Evolutionary conservation across 2,888 invertebrate species (phyloP), one percentile per base, ranked within the genome.

Genomic region (Cetonia aurata): DNA sequence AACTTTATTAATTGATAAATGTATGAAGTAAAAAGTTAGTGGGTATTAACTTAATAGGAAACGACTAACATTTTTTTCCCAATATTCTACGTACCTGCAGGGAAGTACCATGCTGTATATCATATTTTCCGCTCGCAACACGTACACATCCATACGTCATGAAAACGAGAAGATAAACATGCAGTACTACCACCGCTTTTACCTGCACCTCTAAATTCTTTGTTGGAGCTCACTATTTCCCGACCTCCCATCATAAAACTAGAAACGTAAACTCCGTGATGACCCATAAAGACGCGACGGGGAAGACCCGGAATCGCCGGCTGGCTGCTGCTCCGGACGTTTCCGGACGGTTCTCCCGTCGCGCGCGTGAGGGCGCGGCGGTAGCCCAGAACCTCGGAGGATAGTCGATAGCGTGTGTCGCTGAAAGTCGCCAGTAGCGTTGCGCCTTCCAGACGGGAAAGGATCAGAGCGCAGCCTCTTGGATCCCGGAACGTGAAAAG

Each of bases 321-420:
- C 37, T 8, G 37, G 37, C 9, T 37, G 37, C 37, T 37, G 37
- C 8, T 10, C 9, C 37, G 9, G 37, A 3, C 37, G 10, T 10
- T 37, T 37, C 37, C 37, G 37, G 42, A 41, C 57, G 42, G 42
- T 57, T 57, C 25, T 19, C 42, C 19, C 15, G 57, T 19, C 42
- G 10, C 75, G 71, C 78, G 70, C 77, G 42, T 19, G 71, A 76
- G 73, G 75, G 79, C 79, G 79, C 75, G 74, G 72, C 74, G 71
- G 19, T 25, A 53, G 72, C 75, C 78, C 76, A 73, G 69, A 72
- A 70, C 73, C 71, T 73, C 75, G 73, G 70, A 73, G 77, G 78
- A 75, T 79, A 80, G 79, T 79, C 79, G 77, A 79, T 79, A 79
- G 78, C 79, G 75, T 77, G 77, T 69, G 73, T 75, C 76, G 71